These are phyloP conservation scores for Pseudochaenichthys georgianus DNA, from an alignment of 2,797 vertebrate genomes.

Conservation along the genomic window DNA sequence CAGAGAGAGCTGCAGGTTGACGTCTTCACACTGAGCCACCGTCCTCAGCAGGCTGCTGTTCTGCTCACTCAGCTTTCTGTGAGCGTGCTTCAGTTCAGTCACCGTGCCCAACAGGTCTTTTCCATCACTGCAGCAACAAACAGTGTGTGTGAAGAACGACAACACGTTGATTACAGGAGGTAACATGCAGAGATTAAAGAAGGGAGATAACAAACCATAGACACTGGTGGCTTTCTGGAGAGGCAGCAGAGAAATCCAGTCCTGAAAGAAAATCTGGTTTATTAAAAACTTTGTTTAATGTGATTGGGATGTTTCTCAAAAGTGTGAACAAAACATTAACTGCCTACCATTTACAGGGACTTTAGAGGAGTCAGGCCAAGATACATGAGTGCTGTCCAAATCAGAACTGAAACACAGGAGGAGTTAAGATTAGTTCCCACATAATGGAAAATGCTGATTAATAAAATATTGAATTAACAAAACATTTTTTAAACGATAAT, in stretches of 20 bases:
- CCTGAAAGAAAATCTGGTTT: conserved; percentile 67
- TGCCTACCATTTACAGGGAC: conserved; percentile 72
- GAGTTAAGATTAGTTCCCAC: conserved; percentile 7
- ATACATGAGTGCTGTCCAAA: conserved; percentile 52
- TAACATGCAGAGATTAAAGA: conserved; percentile 9
- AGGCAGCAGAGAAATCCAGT: conserved; percentile 59
- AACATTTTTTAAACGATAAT: not conserved
- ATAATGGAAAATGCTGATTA: not conserved
- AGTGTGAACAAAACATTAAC: not conserved
- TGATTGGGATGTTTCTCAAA: conserved; percentile 23
- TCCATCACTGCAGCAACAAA: conserved; percentile 68
- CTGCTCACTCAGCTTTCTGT: conserved; percentile 79
- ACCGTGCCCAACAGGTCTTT: conserved; percentile 75
- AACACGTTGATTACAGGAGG: conserved; percentile 2
- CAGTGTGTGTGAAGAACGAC: conserved; percentile 1
- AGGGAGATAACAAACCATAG: conserved; percentile 73
- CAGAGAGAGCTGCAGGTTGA: conserved; percentile 83
- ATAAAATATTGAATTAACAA: not conserved
- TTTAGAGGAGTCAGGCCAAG: conserved; percentile 61
- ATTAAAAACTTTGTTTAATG: conserved; percentile 1
- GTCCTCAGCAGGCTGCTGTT: conserved; percentile 81
- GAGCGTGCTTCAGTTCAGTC: conserved; percentile 78
- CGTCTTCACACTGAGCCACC: conserved; percentile 83
- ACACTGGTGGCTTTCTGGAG: conserved; percentile 70
- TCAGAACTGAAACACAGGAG: conserved; percentile 69